Evolutionary conservation across 2,797 vertebrate species (phyloP).

Genomic region (Sebastes hubbsi): DNA sequence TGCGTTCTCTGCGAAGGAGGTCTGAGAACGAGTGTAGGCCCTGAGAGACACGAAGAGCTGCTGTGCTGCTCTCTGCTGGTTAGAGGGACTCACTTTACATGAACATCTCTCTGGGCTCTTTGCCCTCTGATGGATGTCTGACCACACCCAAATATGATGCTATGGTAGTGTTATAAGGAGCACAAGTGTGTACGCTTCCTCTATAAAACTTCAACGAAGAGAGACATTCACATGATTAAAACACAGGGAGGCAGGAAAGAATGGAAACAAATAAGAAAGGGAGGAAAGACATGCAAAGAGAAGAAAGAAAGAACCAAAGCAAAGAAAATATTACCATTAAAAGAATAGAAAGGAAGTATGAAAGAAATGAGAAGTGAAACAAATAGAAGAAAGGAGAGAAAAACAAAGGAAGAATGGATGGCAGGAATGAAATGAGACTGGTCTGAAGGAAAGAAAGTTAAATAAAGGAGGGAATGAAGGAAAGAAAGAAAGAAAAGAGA

Average conservation of each 20-base stretch:
- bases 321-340: not conserved
- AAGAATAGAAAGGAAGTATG: not conserved
- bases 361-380: too few species aligned
- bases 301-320: not conserved
- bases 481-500: too few species aligned
- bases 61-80: not conserved
- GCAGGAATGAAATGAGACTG: not conserved
- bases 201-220: not conserved
- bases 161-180: too few species aligned
- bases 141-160: not conserved
- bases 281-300: too few species aligned
- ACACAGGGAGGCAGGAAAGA: not conserved
- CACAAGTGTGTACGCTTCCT: too few species aligned
- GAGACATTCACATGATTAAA: not conserved
- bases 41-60: too few species aligned
- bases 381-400: too few species aligned
- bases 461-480: not conserved
- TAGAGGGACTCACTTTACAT: not conserved
- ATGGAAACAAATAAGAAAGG: not conserved
- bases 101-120: not conserved
- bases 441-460: not conserved
- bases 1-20: not conserved
- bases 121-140: too few species aligned
- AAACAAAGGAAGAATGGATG: too few species aligned
- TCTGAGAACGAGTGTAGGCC: not conserved